phyloP scores from a whole-genome alignment of 2,797 vertebrate genomes.

The Anguilla megastoma region DNA sequence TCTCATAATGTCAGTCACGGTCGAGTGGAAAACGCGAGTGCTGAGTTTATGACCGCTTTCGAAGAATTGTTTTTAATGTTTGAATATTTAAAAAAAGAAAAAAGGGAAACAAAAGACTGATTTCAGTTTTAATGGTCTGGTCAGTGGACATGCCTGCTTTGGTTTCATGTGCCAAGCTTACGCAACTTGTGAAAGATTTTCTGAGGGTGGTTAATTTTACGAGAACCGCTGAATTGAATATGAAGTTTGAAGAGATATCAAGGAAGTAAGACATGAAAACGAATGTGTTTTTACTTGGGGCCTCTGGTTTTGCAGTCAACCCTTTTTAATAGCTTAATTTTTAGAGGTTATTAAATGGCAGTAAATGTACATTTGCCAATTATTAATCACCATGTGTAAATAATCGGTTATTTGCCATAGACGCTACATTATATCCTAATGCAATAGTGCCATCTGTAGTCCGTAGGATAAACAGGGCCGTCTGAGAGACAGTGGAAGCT shows the following conservation, averaged over 20 bases:
- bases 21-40: slow-evolving; percentile 67
- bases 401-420: slow-evolving; percentile 45
- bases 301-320: slow-evolving; percentile 43
- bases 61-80: slow-evolving; percentile 66
- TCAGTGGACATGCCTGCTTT: slow-evolving; percentile 69
- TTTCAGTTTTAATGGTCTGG: slow-evolving; percentile 64
- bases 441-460: slow-evolving; percentile 81
- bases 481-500: neutral
- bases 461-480: slow-evolving; percentile 35
- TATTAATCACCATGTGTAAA: slow-evolving; percentile 60
- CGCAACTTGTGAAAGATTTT: slow-evolving; percentile 59
- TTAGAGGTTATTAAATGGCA: slow-evolving; percentile 59
- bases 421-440: slow-evolving; percentile 52
- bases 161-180: slow-evolving; percentile 65
- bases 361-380: slow-evolving; percentile 56
- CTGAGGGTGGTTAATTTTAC: slow-evolving; percentile 59
- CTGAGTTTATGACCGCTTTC: slow-evolving; percentile 65
- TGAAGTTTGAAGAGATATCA: slow-evolving; percentile 57
- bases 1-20: slow-evolving; percentile 67
- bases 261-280: slow-evolving; percentile 52
- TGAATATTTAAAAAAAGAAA: slow-evolving; percentile 56
- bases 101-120: slow-evolving; percentile 50
- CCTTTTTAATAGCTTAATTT: slow-evolving; percentile 42
- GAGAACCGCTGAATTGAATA: slow-evolving; percentile 57
- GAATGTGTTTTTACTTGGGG: slow-evolving; percentile 46